A percentile compares a stretch with the other conserved stretches of the same genome.
Conservation (phyloP, 2,113 vertebrate genomes). For the Carlito syrichta region DNA sequence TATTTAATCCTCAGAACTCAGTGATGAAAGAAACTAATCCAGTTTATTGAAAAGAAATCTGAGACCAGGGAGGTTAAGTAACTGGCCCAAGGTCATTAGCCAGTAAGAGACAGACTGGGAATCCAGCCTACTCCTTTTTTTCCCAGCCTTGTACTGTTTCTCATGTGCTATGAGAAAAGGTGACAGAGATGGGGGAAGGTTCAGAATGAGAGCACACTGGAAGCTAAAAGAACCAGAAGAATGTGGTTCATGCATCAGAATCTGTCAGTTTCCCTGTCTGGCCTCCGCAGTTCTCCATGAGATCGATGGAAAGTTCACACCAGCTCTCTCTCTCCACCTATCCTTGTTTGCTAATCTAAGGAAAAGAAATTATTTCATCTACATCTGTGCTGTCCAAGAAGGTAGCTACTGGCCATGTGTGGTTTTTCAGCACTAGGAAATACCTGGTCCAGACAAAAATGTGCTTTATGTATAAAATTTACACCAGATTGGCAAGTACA, state of each 20-base stretch:
- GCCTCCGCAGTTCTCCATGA: background rate
- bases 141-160: background rate
- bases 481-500: background rate
- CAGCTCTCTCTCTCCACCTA: background rate
- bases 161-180: too few species aligned
- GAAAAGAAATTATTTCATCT: background rate
- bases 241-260: background rate
- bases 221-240: background rate
- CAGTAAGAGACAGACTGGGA: background rate
- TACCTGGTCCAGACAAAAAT: background rate
- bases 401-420: background rate
- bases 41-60: constrained; percentile 38
- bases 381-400: background rate
- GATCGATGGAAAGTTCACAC: background rate
- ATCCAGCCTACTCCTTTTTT: background rate
- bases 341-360: background rate
- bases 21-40: constrained; percentile 20
- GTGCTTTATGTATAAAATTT: background rate
- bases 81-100: background rate
- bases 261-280: background rate
- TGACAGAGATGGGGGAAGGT: background rate
- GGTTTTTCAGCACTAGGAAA: background rate
- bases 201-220: background rate
- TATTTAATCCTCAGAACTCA: background rate
- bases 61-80: constrained; percentile 24